These are phyloP conservation scores for Drosophila neotestacea DNA, from an alignment of 2,888 invertebrate genomes.

Conservation along the genomic window DNA sequence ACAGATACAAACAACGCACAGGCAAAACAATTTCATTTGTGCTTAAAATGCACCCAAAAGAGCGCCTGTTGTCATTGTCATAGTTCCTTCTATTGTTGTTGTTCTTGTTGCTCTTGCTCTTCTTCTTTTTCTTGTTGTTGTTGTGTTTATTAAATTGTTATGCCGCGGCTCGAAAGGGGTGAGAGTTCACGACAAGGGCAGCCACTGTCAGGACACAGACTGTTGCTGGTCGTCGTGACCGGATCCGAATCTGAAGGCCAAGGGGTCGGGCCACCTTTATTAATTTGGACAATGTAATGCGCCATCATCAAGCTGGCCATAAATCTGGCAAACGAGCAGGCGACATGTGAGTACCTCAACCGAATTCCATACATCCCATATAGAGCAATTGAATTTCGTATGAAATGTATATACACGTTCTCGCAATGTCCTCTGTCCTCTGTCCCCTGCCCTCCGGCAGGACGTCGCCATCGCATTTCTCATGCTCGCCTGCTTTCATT, in stretches of 20 bases:
- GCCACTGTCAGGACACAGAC: constrained; percentile 16
- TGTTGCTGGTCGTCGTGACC: constrained; percentile 3
- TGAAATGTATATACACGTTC: constrained; percentile 60
- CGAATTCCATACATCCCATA: constrained; percentile 9
- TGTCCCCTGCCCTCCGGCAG: constrained; percentile 23
- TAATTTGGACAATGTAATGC: constrained; percentile 71
- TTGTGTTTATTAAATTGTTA: constrained; percentile 74
- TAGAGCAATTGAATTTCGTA: constrained; percentile 59
- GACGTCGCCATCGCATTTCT: constrained; percentile 38
- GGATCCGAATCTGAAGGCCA: not conserved
- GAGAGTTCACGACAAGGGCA: constrained; percentile 33
- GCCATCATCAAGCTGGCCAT: constrained; percentile 68
- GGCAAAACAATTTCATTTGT: constrained; percentile 68
- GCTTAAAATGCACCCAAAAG: constrained; percentile 66
- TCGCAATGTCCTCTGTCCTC: constrained; percentile 5
- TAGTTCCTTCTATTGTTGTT: constrained; percentile 5
- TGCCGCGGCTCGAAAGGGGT: constrained; percentile 54
- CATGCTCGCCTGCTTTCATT: constrained; percentile 47
- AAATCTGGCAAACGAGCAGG: constrained; percentile 59
- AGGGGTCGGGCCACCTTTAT: constrained; percentile 65
- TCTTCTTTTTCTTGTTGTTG: constrained; percentile 45
- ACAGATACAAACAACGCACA: constrained; percentile 23
- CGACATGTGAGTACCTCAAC: constrained; percentile 41
- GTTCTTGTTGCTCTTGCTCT: no score
- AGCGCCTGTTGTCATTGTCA: constrained; percentile 27